These are phyloP conservation scores for Nesoenas mayeri DNA, from an alignment of 2,113 vertebrate species.

Conservation along the genomic window DNA sequence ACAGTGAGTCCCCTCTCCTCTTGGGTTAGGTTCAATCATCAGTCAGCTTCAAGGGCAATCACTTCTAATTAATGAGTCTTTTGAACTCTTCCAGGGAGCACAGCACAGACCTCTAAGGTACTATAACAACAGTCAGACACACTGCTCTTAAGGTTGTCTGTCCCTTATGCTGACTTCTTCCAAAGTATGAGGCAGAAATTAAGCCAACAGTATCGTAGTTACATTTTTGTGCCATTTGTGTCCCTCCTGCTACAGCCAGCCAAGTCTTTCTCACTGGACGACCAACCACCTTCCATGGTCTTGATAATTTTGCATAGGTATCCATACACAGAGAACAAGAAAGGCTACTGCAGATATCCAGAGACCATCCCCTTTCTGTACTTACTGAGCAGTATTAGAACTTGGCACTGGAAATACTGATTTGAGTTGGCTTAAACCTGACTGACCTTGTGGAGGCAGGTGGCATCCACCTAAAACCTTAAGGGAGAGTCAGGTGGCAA, in stretches of 20 bases:
- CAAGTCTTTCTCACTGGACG: neutral
- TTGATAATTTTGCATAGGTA: neutral
- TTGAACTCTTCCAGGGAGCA: neutral
- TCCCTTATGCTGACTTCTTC: neutral
- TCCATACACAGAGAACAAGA: neutral
- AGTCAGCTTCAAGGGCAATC: constrained; percentile 16
- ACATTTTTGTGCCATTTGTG: neutral
- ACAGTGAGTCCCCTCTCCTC: neutral
- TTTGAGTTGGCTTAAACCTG: neutral
- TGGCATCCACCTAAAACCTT: neutral
- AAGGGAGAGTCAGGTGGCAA: neutral
- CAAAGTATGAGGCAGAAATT: neutral
- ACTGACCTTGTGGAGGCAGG: neutral
- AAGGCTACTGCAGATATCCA: neutral
- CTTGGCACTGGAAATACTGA: neutral
- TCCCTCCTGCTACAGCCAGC: neutral
- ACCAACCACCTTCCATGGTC: neutral
- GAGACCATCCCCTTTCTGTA: neutral
- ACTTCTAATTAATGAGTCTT: constrained; percentile 16
- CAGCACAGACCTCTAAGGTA: neutral
- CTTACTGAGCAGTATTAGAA: neutral
- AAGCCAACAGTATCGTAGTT: neutral
- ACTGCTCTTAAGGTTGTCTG: neutral
- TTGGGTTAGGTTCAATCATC: neutral
- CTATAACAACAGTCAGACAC: neutral